A percentile compares a stretch with the other conserved stretches of the same genome.
phyloP scores from a whole-genome alignment of 2,888 invertebrate genomes.

The Zhuqinia jingwanae region DNA sequence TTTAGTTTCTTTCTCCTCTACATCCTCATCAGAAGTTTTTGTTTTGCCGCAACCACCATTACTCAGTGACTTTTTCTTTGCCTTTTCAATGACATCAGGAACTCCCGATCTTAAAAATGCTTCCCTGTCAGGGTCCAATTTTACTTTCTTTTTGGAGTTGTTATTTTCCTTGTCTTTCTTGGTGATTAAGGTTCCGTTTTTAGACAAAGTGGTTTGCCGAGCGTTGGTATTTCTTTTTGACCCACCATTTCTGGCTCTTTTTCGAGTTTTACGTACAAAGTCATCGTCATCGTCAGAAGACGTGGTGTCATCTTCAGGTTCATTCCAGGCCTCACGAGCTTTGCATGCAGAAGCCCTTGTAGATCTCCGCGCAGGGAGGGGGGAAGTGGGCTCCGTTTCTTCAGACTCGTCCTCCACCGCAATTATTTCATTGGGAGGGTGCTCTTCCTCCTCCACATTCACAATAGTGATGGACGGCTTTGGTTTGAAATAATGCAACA shows the following conservation, averaged over 20 bases:
- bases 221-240: neutral
- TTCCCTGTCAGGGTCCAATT: constrained; percentile 67
- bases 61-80: constrained; percentile 49
- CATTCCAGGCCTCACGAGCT: constrained; percentile 57
- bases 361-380: constrained; percentile 17
- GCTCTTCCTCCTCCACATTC: neutral
- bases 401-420: neutral
- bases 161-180: constrained; percentile 52
- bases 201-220: constrained; percentile 27
- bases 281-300: constrained; percentile 44
- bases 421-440: too few species aligned
- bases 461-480: neutral
- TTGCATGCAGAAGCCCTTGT: constrained; percentile 51
- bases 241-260: constrained; percentile 44
- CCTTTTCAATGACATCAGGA: constrained; percentile 71
- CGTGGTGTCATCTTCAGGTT: neutral
- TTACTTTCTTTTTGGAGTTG: constrained; percentile 54
- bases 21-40: neutral
- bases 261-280: constrained; percentile 20
- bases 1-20: constrained; percentile 15
- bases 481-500: constrained; percentile 62
- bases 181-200: constrained; percentile 21
- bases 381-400: neutral
- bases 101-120: constrained; percentile 76
- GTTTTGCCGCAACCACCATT: constrained; percentile 5